Evolutionary conservation across 2,797 vertebrate species (phyloP).

Genomic region (Gephyroberyx darwinii): DNA sequence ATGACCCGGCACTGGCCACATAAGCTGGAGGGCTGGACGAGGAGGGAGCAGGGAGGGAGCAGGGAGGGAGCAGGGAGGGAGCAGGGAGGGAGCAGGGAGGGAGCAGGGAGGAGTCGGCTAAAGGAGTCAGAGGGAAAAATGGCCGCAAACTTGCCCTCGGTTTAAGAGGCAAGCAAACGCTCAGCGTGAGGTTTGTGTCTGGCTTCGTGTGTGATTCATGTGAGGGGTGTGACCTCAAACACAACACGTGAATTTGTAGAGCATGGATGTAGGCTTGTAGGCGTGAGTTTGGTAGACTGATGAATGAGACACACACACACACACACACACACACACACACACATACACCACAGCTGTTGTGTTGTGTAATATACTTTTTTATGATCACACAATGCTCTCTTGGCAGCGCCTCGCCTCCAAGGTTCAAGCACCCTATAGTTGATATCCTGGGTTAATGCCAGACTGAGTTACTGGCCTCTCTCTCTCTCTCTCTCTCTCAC

Average conservation of each 20-base stretch:
- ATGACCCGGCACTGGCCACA: slow-evolving; percentile 38
- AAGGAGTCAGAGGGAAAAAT: neutral
- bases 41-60: neutral
- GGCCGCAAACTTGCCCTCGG: neutral
- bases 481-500: too few species aligned
- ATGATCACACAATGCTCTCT: slow-evolving; percentile 65
- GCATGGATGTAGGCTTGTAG: slow-evolving; percentile 15
- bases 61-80: neutral
- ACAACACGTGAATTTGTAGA: slow-evolving; percentile 44
- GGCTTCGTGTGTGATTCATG: neutral
- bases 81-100: too few species aligned
- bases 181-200: neutral
- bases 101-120: neutral
- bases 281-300: slow-evolving; percentile 39
- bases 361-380: slow-evolving; percentile 62
- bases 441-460: slow-evolving; percentile 66
- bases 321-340: slow-evolving; percentile 7
- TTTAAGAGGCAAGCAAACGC: too few species aligned
- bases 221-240: slow-evolving; percentile 7
- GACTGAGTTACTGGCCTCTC: slow-evolving; percentile 31
- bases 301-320: slow-evolving; percentile 28
- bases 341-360: slow-evolving; percentile 60
- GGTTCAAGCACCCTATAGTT: slow-evolving; percentile 67
- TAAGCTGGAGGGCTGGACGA: slow-evolving; percentile 6
- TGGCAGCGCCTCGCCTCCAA: slow-evolving; percentile 57